Conservation (phyloP, 2,113 vertebrate genomes). For the Cricetomys ansorgei region DNA sequence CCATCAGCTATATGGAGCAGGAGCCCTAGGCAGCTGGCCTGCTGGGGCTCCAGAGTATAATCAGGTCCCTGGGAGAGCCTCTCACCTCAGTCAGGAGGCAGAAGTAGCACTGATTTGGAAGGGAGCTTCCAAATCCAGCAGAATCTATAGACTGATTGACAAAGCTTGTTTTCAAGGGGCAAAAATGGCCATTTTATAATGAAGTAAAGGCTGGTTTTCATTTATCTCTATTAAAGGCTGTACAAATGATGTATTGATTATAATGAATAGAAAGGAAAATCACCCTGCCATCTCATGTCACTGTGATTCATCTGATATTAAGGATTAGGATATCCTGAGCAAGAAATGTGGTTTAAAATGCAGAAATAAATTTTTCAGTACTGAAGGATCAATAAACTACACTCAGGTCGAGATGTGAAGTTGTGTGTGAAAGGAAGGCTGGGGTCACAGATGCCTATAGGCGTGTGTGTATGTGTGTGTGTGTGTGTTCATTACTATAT, state of each 20-base stretch:
- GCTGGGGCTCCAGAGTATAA: too few species aligned
- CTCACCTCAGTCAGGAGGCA: fast-evolving
- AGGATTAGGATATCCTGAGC: constrained; percentile 57
- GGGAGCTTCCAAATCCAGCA: not conserved
- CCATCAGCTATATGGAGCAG: fast-evolving
- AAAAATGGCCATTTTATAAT: constrained; percentile 12
- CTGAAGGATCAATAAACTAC: constrained; percentile 51
- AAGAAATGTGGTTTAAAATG: constrained; percentile 45
- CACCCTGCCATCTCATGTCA: constrained; percentile 32
- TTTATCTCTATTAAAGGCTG: constrained; percentile 66
- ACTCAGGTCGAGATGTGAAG: not conserved
- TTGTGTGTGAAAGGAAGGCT: not conserved
- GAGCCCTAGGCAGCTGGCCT: not conserved
- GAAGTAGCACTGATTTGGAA: not conserved
- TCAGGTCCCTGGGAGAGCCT: too few species aligned
- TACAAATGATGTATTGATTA: constrained; percentile 60
- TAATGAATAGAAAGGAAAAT: constrained; percentile 48
- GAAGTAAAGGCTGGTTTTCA: constrained; percentile 42
- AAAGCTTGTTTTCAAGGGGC: not conserved
- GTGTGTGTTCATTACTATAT: not conserved
- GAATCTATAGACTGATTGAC: constrained; percentile 3
- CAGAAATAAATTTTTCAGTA: constrained; percentile 66
- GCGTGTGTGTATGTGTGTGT: too few species aligned
- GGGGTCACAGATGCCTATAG: not conserved
- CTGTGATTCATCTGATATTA: constrained; percentile 55